A percentile compares a stretch with the other conserved stretches of the same genome.
Evolutionary conservation across 2,888 invertebrate genomes (phyloP).

Genomic region (Phaonia tiefii): DNA sequence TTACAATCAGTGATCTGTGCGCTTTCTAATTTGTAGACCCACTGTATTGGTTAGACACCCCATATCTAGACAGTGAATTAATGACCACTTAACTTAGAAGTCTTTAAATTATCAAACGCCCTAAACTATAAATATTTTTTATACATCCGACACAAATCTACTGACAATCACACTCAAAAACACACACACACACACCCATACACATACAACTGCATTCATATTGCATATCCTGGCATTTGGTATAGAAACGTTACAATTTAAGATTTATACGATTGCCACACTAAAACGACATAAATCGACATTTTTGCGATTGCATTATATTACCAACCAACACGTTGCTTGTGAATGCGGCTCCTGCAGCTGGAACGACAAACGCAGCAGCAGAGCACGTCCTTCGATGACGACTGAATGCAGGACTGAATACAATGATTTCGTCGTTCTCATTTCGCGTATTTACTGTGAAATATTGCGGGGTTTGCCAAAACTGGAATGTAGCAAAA

Average conservation of each 20-base stretch:
- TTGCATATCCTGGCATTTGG: neutral
- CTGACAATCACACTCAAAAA: neutral
- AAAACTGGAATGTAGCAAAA: conserved; percentile 33
- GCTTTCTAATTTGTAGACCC: too few species aligned
- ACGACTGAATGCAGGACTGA: conserved; percentile 8
- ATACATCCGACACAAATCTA: neutral
- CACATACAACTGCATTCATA: neutral
- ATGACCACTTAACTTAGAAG: too few species aligned
- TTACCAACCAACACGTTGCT: conserved; percentile 31
- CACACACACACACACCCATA: neutral
- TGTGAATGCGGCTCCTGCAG: conserved; percentile 4
- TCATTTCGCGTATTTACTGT: conserved; percentile 62
- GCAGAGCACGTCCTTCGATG: conserved; percentile 31
- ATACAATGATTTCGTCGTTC: conserved; percentile 49
- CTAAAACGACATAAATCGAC: conserved; percentile 60
- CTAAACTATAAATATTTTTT: conserved; percentile 1
- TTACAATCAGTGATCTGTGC: too few species aligned
- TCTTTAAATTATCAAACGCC: neutral
- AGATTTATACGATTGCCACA: conserved; percentile 58
- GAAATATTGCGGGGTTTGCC: conserved; percentile 53
- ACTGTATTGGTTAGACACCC: too few species aligned
- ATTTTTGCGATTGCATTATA: conserved; percentile 59
- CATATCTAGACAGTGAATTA: too few species aligned
- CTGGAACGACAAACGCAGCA: neutral
- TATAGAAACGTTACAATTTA: conserved; percentile 39